Evolutionary conservation across 2,797 vertebrate species (phyloP).

Genomic region (Limosa lapponica): DNA sequence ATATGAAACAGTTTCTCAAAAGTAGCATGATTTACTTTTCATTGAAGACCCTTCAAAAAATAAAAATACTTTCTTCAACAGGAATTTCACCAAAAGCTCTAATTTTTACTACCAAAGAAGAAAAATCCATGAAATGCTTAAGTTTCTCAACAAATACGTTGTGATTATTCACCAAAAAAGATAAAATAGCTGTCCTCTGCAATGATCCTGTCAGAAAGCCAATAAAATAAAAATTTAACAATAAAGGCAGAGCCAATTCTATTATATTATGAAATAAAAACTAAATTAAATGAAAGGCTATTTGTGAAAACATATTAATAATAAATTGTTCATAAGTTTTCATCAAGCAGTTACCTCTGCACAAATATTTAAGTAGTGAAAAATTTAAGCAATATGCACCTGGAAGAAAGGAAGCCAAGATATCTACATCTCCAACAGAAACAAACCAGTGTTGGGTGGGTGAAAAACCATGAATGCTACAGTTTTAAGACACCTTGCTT

Average conservation of each 20-base stretch:
- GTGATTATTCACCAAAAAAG: not conserved
- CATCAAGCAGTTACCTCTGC: not conserved
- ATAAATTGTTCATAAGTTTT: not conserved
- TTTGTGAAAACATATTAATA: not conserved
- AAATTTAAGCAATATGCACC: not conserved
- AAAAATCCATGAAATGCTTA: not conserved
- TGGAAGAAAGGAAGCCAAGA: not conserved
- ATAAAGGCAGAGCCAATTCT: not conserved
- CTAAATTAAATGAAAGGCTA: not conserved
- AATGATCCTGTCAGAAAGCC: not conserved
- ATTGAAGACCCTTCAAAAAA: not conserved
- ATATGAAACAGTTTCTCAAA: not conserved
- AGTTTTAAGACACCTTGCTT: not conserved
- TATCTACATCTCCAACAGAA: not conserved
- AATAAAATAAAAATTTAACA: not conserved
- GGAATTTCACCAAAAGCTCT: not conserved
- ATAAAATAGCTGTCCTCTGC: not conserved
- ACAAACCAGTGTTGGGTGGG: not conserved
- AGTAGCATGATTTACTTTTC: not conserved
- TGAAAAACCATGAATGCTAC: not conserved
- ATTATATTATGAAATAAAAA: not conserved
- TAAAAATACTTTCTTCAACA: not conserved
- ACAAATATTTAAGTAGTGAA: not conserved
- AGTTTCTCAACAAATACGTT: not conserved
- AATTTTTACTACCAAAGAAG: not conserved